Percentiles rank a stretch among this genome's conserved stretches.
Conservation (phyloP, 2,888 invertebrate genomes). For the Cryptus viduatorius region DNA sequence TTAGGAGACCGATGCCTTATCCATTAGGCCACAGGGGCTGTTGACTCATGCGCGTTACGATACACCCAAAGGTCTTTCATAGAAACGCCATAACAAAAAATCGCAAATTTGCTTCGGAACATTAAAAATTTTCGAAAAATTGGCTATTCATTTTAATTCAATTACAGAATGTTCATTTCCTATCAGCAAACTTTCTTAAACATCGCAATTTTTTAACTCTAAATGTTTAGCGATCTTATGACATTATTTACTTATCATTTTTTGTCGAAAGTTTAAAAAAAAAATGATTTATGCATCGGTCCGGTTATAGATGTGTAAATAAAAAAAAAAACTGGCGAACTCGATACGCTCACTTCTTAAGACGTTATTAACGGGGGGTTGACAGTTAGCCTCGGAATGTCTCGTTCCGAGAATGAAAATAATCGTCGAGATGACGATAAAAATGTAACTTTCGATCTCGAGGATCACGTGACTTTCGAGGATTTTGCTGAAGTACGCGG, state of each 20-base stretch:
- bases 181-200: background rate
- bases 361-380: background rate
- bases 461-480: slow-evolving; percentile 61
- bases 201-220: background rate
- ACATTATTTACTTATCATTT: background rate
- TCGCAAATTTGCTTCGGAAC: background rate
- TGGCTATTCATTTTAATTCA: background rate
- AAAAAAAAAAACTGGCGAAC: background rate
- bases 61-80: background rate
- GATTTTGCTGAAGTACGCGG: slow-evolving; percentile 63
- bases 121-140: background rate
- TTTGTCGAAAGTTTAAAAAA: background rate
- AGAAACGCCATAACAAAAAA: background rate
- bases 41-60: slow-evolving; percentile 47
- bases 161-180: background rate
- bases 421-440: background rate
- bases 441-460: slow-evolving; percentile 55
- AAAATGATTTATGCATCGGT: background rate
- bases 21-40: slow-evolving; percentile 93
- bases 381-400: slow-evolving; percentile 42
- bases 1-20: slow-evolving; percentile 95
- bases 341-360: background rate
- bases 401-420: slow-evolving; percentile 4
- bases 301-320: too few relatives aligned
- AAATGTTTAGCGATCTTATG: background rate